phyloP scores from a whole-genome alignment of 1,140 invertebrate genomes.

The Melanaphis sacchari region DNA sequence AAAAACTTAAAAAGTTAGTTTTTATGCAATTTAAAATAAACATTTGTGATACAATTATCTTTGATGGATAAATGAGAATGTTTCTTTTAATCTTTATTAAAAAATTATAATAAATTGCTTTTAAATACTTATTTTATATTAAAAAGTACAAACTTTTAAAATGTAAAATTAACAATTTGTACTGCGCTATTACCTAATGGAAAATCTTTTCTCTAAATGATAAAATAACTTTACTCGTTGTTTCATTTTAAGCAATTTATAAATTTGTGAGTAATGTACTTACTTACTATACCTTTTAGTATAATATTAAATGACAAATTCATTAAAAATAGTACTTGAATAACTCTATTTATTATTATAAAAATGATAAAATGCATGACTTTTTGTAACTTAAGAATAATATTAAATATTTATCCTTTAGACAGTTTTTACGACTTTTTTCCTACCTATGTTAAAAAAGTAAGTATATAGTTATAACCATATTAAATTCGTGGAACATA shows the following conservation, averaged over 20 bases:
- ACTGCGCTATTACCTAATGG: not conserved
- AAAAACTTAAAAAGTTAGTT: not conserved
- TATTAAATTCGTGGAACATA: not conserved
- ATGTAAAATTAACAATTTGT: not conserved
- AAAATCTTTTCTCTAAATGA: not conserved
- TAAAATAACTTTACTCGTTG: not conserved
- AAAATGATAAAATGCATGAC: not conserved
- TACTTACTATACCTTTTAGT: not conserved
- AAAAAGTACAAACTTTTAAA: not conserved
- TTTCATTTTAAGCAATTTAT: not conserved
- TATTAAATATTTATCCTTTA: not conserved
- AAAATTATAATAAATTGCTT: not conserved
- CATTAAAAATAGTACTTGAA: not conserved
- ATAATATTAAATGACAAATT: not conserved
- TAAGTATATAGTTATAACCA: not conserved
- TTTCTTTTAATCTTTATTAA: not conserved
- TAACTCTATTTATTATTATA: not conserved
- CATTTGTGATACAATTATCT: not conserved
- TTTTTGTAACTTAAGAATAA: not conserved
- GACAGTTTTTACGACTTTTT: not conserved
- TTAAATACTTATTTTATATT: not conserved
- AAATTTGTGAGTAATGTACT: not conserved
- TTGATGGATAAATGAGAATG: not conserved
- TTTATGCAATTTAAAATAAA: not conserved
- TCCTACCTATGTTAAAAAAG: not conserved